phyloP scores from a whole-genome alignment of 2,113 vertebrate species.

The Chrysochloris asiatica region DNA sequence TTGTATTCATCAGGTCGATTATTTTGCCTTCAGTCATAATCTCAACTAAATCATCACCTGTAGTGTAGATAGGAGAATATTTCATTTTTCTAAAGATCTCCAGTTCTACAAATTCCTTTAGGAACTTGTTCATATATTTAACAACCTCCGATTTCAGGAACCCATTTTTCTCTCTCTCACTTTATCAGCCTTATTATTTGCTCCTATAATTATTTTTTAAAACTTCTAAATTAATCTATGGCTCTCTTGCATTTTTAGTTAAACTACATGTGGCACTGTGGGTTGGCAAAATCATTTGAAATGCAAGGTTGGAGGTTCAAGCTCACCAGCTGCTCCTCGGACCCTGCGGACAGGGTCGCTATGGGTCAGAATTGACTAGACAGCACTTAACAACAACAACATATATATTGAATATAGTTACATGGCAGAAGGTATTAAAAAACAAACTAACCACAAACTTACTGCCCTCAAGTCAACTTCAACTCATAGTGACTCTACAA shows the following conservation, averaged over 20 bases:
- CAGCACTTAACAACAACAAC: no score
- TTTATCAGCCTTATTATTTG: conserved; percentile 12
- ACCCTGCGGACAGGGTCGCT: no score
- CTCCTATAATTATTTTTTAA: background rate
- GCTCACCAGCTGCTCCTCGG: no score
- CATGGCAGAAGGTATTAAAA: background rate
- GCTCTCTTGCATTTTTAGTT: background rate
- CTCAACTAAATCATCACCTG: conserved; percentile 11
- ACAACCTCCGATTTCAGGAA: conserved; percentile 19
- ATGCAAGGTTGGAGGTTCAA: no score
- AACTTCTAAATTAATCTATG: background rate
- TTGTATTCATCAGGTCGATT: conserved; percentile 53
- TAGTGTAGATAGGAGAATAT: background rate
- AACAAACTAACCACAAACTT: no score
- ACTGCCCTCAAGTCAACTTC: background rate
- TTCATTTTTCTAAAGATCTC: conserved; percentile 45
- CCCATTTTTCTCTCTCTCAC: conserved; percentile 34
- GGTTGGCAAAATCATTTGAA: no score
- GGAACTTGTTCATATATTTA: conserved; percentile 45
- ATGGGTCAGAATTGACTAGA: no score
- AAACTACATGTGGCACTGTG: background rate
- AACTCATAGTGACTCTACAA: no score
- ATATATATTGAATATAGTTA: background rate
- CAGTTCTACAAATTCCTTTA: conserved; percentile 23
- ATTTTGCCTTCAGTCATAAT: conserved; percentile 53